These are phyloP conservation scores for Cabera pusaria DNA, from an alignment of 2,888 invertebrate genomes.

Conservation along the genomic window DNA sequence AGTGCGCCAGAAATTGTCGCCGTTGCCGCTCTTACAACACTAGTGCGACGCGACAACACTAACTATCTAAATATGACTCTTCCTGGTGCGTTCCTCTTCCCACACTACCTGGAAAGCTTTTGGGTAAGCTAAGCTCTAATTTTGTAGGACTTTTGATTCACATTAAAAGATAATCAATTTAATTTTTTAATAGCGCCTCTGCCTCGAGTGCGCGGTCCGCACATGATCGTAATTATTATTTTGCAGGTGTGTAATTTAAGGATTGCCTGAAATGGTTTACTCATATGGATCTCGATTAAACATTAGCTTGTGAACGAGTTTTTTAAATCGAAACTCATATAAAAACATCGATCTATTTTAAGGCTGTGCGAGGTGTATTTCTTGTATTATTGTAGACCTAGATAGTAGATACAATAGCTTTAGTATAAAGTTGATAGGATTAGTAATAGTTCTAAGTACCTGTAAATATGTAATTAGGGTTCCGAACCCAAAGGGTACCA, in stretches of 20 bases:
- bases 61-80: slow-evolving; percentile 66
- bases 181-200: not conserved
- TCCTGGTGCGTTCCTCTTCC: slow-evolving; percentile 73
- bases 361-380: too few relatives aligned
- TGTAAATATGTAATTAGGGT: too few relatives aligned
- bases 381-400: too few relatives aligned
- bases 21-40: slow-evolving; percentile 59
- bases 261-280: slow-evolving; percentile 9
- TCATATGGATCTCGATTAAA: slow-evolving; percentile 1
- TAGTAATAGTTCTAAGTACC: too few relatives aligned
- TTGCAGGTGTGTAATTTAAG: slow-evolving; percentile 9
- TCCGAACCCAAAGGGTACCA: too few relatives aligned
- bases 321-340: slow-evolving; percentile 11
- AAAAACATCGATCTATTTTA: slow-evolving; percentile 11
- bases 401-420: too few relatives aligned
- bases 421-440: too few relatives aligned
- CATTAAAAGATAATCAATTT: not conserved
- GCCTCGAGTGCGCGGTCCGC: slow-evolving; percentile 1
- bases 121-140: too few relatives aligned
- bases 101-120: slow-evolving; percentile 75
- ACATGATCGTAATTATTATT: slow-evolving; percentile 6
- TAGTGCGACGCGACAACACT: slow-evolving; percentile 62
- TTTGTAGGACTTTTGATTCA: not conserved
- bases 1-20: slow-evolving; percentile 72
- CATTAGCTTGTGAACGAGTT: slow-evolving; percentile 3